Percentiles rank a stretch among this genome's conserved stretches.
These are phyloP conservation scores for Neodiprion fabricii DNA, from an alignment of 1,140 invertebrate genomes.

Conservation along the genomic window DNA sequence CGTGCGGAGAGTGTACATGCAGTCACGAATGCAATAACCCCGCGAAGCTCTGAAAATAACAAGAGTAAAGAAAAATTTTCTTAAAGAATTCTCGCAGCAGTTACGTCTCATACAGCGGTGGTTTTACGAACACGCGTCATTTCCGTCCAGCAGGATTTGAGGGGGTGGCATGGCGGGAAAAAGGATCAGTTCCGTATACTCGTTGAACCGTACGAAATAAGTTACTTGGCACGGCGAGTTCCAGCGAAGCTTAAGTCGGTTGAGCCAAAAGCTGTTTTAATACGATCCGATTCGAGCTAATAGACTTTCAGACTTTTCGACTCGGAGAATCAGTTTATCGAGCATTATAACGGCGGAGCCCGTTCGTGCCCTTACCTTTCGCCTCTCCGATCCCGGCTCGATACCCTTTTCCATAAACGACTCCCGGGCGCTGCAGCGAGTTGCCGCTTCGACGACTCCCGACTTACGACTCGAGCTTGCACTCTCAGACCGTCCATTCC, in stretches of 20 bases:
- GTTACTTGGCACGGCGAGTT: conserved; percentile 6
- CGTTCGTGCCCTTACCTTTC: not conserved
- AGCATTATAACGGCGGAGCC: not conserved
- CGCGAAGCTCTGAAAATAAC: not conserved
- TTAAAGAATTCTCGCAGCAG: not conserved
- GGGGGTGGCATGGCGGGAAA: not conserved
- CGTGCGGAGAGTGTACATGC: no score
- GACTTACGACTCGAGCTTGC: no score
- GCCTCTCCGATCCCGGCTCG: no score
- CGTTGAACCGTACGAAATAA: conserved; percentile 1
- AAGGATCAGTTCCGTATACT: not conserved
- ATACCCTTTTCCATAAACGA: no score
- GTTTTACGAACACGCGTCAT: not conserved
- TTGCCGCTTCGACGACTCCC: no score
- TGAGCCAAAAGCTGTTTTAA: conserved; percentile 5
- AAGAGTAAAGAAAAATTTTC: not conserved
- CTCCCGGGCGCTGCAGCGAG: no score
- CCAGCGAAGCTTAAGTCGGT: not conserved
- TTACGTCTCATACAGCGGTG: not conserved
- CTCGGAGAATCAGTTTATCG: not conserved
- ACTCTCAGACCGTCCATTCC: no score
- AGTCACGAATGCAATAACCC: not conserved
- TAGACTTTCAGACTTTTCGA: conserved; percentile 5
- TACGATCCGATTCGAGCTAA: conserved; percentile 2
- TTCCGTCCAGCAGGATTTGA: not conserved